phyloP scores from a whole-genome alignment of 2,888 invertebrate species.

The Heliconius aoede region DNA sequence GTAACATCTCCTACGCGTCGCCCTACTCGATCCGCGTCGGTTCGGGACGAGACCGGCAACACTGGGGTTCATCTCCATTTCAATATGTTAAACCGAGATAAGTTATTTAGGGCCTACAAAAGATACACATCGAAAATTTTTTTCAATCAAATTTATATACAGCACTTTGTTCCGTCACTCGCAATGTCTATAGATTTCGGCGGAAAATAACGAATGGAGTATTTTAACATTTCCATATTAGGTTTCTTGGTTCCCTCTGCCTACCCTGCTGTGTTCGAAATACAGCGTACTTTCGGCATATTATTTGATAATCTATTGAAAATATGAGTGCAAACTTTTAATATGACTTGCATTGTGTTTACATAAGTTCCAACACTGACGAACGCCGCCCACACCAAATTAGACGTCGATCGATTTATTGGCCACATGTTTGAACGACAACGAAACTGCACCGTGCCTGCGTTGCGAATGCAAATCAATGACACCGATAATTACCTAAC shows the following conservation, averaged over 20 bases:
- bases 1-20: constrained; percentile 54
- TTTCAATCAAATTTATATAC: not conserved
- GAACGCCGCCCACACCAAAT: constrained; percentile 67
- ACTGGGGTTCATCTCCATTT: constrained; percentile 38
- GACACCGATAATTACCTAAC: constrained; percentile 60
- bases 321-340: constrained; percentile 1
- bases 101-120: not conserved
- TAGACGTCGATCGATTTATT: constrained; percentile 65
- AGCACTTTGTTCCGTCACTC: too few species aligned
- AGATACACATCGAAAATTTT: not conserved
- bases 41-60: constrained; percentile 38
- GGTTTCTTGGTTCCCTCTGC: not conserved
- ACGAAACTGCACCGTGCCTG: constrained; percentile 35
- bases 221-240: not conserved
- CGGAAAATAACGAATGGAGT: not conserved
- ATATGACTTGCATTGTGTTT: constrained; percentile 39
- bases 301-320: too few species aligned
- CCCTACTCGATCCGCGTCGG: constrained; percentile 53
- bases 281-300: not conserved
- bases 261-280: not conserved
- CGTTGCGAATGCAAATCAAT: constrained; percentile 52
- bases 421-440: constrained; percentile 43
- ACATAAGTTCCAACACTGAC: constrained; percentile 66
- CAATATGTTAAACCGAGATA: not conserved
- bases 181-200: too few species aligned